These are phyloP conservation scores for Crematogaster levior DNA, from an alignment of 2,888 invertebrate genomes.

Conservation along the genomic window DNA sequence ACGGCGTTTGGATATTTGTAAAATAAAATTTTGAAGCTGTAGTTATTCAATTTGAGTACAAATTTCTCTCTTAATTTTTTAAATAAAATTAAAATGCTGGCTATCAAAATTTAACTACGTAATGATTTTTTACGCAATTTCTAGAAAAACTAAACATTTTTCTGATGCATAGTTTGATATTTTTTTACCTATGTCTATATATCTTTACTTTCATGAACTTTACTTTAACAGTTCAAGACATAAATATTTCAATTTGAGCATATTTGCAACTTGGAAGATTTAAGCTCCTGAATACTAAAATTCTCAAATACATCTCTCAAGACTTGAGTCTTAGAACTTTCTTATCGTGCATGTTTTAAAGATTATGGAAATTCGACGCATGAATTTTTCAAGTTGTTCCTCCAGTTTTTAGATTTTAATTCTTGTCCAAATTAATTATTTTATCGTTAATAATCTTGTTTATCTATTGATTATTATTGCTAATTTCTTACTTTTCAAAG, in stretches of 20 bases:
- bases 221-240: slow-evolving; percentile 13
- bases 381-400: slow-evolving; percentile 17
- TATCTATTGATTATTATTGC: not conserved
- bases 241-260: slow-evolving; percentile 47
- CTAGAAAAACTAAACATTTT: not conserved
- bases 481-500: slow-evolving; percentile 2
- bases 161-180: not conserved
- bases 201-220: slow-evolving; percentile 38
- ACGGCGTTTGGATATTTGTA: not conserved
- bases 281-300: slow-evolving; percentile 45
- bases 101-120: not conserved
- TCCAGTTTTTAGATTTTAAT: not conserved
- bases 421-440: not conserved
- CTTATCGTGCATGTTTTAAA: slow-evolving; percentile 40
- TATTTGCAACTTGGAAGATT: slow-evolving; percentile 36
- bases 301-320: slow-evolving; percentile 36
- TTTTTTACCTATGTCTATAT: slow-evolving; percentile 4
- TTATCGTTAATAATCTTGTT: not conserved
- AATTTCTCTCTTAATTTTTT: not conserved
- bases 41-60: not conserved
- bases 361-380: slow-evolving; percentile 34
- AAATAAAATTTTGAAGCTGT: not conserved
- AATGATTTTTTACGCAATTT: not conserved
- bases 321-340: slow-evolving; percentile 26
- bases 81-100: not conserved